Evolutionary conservation across 2,888 invertebrate genomes (phyloP), one percentile per base, ranked within the genome.

Genomic region (Melitaea athalia): DNA sequence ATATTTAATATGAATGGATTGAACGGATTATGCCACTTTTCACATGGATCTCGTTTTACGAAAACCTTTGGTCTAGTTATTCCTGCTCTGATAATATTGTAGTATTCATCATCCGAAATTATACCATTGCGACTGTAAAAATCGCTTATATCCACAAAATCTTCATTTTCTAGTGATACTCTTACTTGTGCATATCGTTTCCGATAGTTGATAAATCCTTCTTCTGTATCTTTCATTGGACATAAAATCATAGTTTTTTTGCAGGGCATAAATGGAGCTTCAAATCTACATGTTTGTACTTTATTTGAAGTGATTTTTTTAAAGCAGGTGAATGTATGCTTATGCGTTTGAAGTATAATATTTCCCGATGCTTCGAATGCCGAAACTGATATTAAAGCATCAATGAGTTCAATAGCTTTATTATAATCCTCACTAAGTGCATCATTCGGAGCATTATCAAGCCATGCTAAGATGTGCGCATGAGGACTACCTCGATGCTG

Each of bases 401-500:
- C 70, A 55, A 68, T 63, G 60, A 45, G 8, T 14, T 45, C 62
- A 70, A 69, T 60, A 63, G 60, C 68, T 74, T 72, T 52, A 68
- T 67, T 70, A 72, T 74, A 15, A 73, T 45, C 73, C 63, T 74
- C 72, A 14, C 68, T 52, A 43, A 75, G 53, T 57, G 72, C 61
- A 72, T 63, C 76, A 70, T 74, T 14, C 5, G 45, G 45, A 45
- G 45, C 45, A 45, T 45, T 45, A 11, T 77, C 74, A 10, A 82
- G 71, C 82, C 82, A 83, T 15, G 71, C 17, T 24, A 78, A 55
- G 43, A 73, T 72, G 59, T 77, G 75, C 6, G 74, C 74, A 69
- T 74, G 77, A 10, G 78, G 75, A 62, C 78, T 79, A n/a, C 77
- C 80, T 11, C 76, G 69, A 66, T 79, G 77, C 68, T 80, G 79